Evolutionary conservation across 1,140 invertebrate species (phyloP), one percentile per base, ranked within the genome.

Genomic region (Drosophila repleta): DNA sequence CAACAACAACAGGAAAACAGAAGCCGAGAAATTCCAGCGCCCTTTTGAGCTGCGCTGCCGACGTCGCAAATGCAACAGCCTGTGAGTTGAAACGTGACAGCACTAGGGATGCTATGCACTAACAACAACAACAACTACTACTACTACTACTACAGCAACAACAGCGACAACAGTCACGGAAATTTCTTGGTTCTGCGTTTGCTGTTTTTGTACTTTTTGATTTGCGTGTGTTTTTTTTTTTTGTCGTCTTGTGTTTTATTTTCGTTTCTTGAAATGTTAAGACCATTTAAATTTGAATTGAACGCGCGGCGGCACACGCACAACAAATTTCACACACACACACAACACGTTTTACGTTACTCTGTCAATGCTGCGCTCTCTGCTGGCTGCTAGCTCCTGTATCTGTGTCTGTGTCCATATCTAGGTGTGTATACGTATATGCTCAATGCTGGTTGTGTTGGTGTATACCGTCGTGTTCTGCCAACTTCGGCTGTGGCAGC

Each of bases 331-430:
- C 11, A 35, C 11, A 35, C 32, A 29, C 39, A 39, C 32, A 66
- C 53, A 61, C 71, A 74, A 74, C 71, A 69, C 58, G 71, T 74
- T 74, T 69, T 46, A 68, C 70, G 55, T 72, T 72, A 72, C 51
- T 71, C 66, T 57, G 53, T 71, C 55, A 72, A 66, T 67, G 69
- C 43, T 58, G 32, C 45, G 5, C 8, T 20, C 7, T 26, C 26
- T 52, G 56, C 32, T 73, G 29, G 29, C 29, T 29, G 29, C 29
- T 29, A n/a, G 29, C 8, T 8, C 8, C 29, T 29, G 64, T 65
- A 51, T 51, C 18, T 62, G 63, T 62, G 29, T 55, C 20, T 39
- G 39, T 55, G 29, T 61, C 20, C 37, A 26, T 45, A 51, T 65
- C 46, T 48, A 21, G 7, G 21, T 46, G 20, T 63, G 71, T 63